Evolutionary conservation across 2,113 vertebrate species (phyloP).

Genomic region (Sylvietta virens): DNA sequence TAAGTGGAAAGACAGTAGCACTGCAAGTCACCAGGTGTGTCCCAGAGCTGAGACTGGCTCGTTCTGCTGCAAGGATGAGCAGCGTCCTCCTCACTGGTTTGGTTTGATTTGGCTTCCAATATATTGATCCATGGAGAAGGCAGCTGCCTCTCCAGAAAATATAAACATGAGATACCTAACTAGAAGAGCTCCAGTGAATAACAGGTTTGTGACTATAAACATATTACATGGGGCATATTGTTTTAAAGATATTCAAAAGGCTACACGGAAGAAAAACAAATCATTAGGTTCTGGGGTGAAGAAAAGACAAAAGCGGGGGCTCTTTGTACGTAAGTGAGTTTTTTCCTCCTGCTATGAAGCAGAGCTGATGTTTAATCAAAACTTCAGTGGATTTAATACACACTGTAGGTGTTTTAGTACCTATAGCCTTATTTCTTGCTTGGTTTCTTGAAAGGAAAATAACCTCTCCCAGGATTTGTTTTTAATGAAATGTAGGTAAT

Average conservation of each 20-base stretch:
- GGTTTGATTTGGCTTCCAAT: neutral
- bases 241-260: neutral
- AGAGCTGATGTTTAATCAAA: constrained; percentile 41
- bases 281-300: neutral
- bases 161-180: neutral
- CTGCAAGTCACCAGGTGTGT: neutral
- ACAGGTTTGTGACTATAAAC: neutral
- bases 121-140: neutral
- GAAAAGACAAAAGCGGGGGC: neutral
- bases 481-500: constrained; percentile 28
- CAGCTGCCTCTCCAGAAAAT: neutral
- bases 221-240: neutral
- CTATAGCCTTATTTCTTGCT: constrained; percentile 47
- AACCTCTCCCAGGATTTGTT: constrained; percentile 16
- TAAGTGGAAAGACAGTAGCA: neutral
- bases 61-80: neutral
- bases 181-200: neutral
- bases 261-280: neutral
- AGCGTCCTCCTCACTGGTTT: neutral
- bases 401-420: constrained; percentile 18
- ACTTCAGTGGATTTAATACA: constrained; percentile 33
- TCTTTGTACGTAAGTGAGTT: neutral
- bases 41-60: neutral
- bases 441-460: constrained; percentile 40
- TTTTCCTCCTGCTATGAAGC: neutral